phyloP scores from a whole-genome alignment of 2,888 invertebrate species.

The Eupithecia abbreviata region DNA sequence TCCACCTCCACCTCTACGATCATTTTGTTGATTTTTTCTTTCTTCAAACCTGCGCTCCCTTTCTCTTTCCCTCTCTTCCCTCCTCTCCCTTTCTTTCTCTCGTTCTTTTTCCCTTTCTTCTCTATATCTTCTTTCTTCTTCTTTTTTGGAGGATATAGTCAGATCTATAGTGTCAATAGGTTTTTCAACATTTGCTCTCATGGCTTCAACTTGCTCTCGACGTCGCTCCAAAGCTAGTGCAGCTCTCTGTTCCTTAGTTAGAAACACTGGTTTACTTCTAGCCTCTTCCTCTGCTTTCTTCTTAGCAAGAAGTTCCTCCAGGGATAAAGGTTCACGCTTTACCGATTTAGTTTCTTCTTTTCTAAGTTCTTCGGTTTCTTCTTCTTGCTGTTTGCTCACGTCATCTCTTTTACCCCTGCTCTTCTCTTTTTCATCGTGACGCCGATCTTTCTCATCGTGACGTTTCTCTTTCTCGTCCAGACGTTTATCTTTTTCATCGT shows the following conservation, averaged over 20 bases:
- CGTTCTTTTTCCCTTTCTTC: slow-evolving; percentile 77
- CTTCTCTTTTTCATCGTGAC: slow-evolving; percentile 75
- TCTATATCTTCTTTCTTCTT: slow-evolving; percentile 71
- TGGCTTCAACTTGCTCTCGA: slow-evolving; percentile 93
- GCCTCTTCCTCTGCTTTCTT: slow-evolving; percentile 98
- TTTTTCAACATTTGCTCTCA: slow-evolving; percentile 86
- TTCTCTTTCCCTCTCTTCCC: slow-evolving; percentile 85
- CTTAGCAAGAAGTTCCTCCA: slow-evolving; percentile 97
- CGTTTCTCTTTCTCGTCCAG: slow-evolving; percentile 50
- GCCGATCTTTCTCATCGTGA: slow-evolving; percentile 54
- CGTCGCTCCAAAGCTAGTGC: slow-evolving; percentile 94
- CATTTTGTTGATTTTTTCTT: slow-evolving; percentile 73
- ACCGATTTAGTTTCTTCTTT: slow-evolving; percentile 65
- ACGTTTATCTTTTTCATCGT: slow-evolving; percentile 40
- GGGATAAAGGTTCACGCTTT: slow-evolving; percentile 92
- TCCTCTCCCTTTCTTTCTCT: slow-evolving; percentile 78
- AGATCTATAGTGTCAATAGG: slow-evolving; percentile 77
- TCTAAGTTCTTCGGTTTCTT: slow-evolving; percentile 67
- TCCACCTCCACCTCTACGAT: slow-evolving; percentile 68
- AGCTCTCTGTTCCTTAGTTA: slow-evolving; percentile 97
- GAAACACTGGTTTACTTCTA: slow-evolving; percentile 97
- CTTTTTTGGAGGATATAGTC: slow-evolving; percentile 78
- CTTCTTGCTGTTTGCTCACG: slow-evolving; percentile 62
- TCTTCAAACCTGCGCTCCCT: slow-evolving; percentile 80
- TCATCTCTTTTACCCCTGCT: slow-evolving; percentile 70